Percentiles rank a stretch among this genome's conserved stretches.
Conservation (phyloP, 2,113 vertebrate species). For the Anseranas semipalmata region DNA sequence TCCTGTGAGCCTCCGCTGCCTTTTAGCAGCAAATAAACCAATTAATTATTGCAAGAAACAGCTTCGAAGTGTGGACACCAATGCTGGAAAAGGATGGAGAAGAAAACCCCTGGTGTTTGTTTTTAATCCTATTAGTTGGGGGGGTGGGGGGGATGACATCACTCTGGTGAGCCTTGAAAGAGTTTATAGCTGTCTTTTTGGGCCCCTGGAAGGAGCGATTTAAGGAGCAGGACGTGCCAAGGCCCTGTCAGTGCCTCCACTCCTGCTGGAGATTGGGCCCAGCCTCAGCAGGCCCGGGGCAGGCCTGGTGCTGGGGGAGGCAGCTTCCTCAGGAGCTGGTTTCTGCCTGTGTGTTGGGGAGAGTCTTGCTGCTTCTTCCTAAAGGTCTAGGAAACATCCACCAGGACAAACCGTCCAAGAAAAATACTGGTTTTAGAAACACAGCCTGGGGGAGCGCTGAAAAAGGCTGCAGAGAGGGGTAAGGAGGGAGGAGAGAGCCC, state of each 20-base stretch:
- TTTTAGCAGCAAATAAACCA: not conserved
- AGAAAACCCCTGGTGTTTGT: not conserved
- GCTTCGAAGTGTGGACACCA: not conserved
- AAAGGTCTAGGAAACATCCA: slow-evolving; percentile 53
- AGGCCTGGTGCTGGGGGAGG: not conserved
- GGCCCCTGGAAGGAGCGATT: not conserved
- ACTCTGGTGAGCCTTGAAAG: not conserved
- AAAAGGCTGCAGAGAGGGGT: slow-evolving; percentile 70
- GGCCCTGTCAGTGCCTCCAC: not conserved
- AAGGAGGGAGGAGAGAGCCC: not conserved
- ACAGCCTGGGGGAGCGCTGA: slow-evolving; percentile 74
- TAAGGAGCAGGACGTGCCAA: not conserved
- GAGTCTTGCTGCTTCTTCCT: not conserved
- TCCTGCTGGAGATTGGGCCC: not conserved
- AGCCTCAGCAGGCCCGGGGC: fast-evolving
- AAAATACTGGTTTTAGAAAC: slow-evolving; percentile 65
- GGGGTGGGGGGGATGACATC: not conserved
- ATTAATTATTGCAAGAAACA: not conserved
- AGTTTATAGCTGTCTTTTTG: not conserved
- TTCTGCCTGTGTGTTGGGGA: fast-evolving
- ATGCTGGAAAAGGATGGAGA: not conserved
- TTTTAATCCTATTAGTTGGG: not conserved
- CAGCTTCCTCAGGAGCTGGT: not conserved
- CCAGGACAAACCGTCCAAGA: slow-evolving; percentile 66
- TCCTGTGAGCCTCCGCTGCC: not conserved